Base-by-base conservation (phyloP, 2,797 vertebrate genomes). In the Carcharodon carcharias region DNA sequence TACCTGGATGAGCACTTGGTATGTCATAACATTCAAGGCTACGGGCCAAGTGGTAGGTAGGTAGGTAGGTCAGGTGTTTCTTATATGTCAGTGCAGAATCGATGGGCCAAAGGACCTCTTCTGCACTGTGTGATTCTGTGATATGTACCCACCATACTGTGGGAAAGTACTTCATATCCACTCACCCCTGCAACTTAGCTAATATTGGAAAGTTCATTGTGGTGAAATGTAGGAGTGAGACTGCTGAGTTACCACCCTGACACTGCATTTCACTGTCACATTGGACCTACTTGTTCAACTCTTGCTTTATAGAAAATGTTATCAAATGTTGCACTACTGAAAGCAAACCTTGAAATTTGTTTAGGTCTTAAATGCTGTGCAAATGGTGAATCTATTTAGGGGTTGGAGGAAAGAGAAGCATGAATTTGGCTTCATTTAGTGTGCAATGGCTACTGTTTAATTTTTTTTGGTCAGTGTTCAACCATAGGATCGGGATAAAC, bases 381-480 rank as follows among this genome's bases (percentile, higher is more conserved):
- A 88, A 88, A 26, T 28, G 8, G 12, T 28, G 50, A 54, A 88
- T 88, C 26, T 88, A 88, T 88, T 31, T 8, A 11, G 58, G 58
- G 14, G 45, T 18, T 3, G 23, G 18, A 1, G 2, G 31, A n/a
- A n/a, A 4, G 31, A 0, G 71, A 73, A 88, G 40, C 23, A 54
- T 50, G 23, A 23, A 88, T 54, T 88, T 26, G 50, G 50, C 50
- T 23, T 56, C 8, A 54, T 28, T 73, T 73, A 11, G 87, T 56
- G 87, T 77, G 14, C 73, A 77, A 71, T 71, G 28, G 71, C 69
- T 71, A 4, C 28, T 73, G 71, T 28, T 28, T 31, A 73, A 69
- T 4, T 23, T 71, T 69, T 73, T 54, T 95, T 73, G 71, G 95
- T 95, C 94, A 95, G 5, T 26, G 91, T 95, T 95, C 67, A 95